Evolutionary conservation across 2,888 invertebrate species (phyloP), one percentile per base, ranked within the genome.

Genomic region (Mechanitis messenoides): DNA sequence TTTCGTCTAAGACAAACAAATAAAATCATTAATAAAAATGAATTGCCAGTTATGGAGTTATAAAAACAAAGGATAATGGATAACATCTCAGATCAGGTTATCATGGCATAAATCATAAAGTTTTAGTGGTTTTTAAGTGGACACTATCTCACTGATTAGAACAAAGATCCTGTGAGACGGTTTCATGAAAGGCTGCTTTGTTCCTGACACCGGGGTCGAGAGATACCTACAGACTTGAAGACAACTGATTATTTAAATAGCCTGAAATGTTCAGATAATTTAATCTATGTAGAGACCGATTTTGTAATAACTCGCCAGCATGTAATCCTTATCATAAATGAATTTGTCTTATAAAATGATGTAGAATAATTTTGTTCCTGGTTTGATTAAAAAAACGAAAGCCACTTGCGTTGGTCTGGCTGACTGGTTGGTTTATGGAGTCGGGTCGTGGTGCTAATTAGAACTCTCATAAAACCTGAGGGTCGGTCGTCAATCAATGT

Each of bases 51-150:
- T 33, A 53, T 58, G 42, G 55, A 55, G 20, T 3, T 33, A n/a
- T 35, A 61, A 55, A 55, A 54, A 59, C 45, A 59, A 66, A 62
- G 58, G 63, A 60, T 67, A 62, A 68, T 60, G 61, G 56, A 64
- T 56, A 63, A 62, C 62, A 62, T 63, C 53, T 54, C 53, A 67
- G 71, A 68, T 68, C 67, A 68, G 69, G 67, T 79, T 85, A 85
- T 84, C 84, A 68, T 42, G 53, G 62, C 74, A 83, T 89, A 89
- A 89, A 88, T 89, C 87, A 87, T 83, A 78, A 72, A 78, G 72
- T 73, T 81, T 87, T 81, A 87, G 75, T 75, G 76, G 76, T 76
- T 77, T 85, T 83, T 85, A 87, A 88, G 84, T 81, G 80, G 78
- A 67, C 72, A 77, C 77, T 85, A 86, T 87, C 86, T 78, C 66